Base-by-base conservation (phyloP, 1,140 invertebrate species). In the Cotesia chilonis region DNA sequence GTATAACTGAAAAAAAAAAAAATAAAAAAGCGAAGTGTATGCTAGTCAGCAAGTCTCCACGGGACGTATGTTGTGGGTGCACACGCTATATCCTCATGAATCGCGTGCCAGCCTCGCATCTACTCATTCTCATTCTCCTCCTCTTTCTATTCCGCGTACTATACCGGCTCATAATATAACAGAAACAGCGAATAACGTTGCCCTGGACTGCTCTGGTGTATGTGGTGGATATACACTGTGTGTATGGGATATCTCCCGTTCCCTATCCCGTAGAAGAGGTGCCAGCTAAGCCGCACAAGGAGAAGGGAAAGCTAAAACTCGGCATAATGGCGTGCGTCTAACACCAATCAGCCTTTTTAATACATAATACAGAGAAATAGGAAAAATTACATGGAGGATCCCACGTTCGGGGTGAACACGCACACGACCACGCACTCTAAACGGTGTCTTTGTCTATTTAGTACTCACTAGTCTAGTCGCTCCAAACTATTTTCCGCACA, bases 61-160 rank as follows among this genome's bases (percentile, higher is more conserved):
- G 51, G 66, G 66, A 60, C 73, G 41, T 47, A 47, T 47, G 41
- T 70, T 75, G 68, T 68, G 66, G 66, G 66, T 55, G 66, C 66
- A 47, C 41, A 68, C 66, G 66, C 66, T 68, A 68, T 77, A 72
- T 80, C 68, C 67, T 73, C 68, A 4, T 65, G 67, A 72, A 79
- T 84, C 76, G 81, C 82, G 81, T 83, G 82, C 75, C 73, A 72
- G 28, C 57, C 65, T 74, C 69, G 70, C 76, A 79, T 83, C 75
- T 72, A 72, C 38, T 28, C 61, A 60, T 41, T 61, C 28, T 28
- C 28, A 28, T 28, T 41, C 55, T 60, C 55, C 55, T 51, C 55
- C 68, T 20, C 68, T 20, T 36, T 54, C 37, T 20, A 9, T 14
- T 12, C 10, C 36, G 5, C 28, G 28, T 28, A 28, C 60, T 47